Conservation (phyloP, 2,113 vertebrate genomes). For the Orycteropus afer region DNA sequence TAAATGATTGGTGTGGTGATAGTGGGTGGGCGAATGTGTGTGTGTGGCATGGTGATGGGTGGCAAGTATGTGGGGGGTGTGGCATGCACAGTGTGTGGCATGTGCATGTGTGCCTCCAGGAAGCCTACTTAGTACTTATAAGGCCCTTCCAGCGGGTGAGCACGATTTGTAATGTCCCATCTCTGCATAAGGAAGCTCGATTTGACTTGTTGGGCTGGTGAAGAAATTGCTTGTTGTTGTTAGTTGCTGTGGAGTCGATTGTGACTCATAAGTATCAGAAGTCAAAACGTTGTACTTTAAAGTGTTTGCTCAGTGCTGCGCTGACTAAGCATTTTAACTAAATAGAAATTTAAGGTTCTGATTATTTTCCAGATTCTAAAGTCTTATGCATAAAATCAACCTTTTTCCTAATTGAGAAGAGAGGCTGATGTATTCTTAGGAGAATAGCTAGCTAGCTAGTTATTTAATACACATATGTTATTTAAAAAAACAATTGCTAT, state of each 20-base stretch:
- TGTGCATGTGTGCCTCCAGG: not conserved
- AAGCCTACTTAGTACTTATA: not conserved
- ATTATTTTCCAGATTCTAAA: not conserved
- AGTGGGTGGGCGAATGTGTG: not conserved
- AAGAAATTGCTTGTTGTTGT: not conserved
- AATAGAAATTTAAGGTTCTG: not conserved
- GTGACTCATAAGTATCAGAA: not conserved
- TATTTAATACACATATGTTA: too few relatives aligned
- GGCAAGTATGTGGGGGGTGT: accelerated
- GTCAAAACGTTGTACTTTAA: not conserved
- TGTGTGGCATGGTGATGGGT: not conserved
- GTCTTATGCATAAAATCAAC: not conserved
- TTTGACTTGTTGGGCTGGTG: not conserved
- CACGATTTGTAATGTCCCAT: not conserved
- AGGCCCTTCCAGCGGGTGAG: not conserved
- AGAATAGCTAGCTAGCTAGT: not conserved
- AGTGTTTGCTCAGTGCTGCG: not conserved
- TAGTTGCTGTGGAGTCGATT: not conserved
- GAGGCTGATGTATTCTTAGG: not conserved
- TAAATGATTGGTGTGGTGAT: not conserved
- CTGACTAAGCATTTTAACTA: not conserved
- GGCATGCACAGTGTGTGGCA: accelerated
- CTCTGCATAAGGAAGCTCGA: slow-evolving; percentile 18
- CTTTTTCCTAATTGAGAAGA: not conserved
- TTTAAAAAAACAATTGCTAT: not conserved